phyloP scores from a whole-genome alignment of 35 echinoderm and acorn worm species.

The Antedon bifida region DNA sequence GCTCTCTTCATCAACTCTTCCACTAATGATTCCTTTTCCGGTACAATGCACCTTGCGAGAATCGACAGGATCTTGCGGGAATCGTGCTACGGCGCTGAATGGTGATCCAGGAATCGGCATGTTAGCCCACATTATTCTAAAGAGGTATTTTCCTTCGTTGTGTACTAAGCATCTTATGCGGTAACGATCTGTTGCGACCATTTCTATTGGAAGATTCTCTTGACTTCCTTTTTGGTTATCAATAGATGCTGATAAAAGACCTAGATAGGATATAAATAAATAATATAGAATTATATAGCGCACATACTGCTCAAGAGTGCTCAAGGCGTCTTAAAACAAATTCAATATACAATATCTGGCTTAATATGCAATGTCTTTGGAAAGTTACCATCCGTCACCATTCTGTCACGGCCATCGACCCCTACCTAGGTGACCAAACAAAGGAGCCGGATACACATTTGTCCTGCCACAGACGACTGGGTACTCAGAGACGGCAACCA shows the following conservation, averaged over 20 bases:
- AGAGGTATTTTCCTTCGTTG: constrained; percentile 30
- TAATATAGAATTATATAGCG: too few relatives aligned
- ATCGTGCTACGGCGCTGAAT: constrained; percentile 25
- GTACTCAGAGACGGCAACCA: too few relatives aligned
- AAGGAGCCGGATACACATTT: too few relatives aligned
- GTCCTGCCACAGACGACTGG: too few relatives aligned
- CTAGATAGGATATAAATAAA: not conserved
- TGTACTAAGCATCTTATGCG: not conserved
- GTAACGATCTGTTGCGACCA: not conserved
- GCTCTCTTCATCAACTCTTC: constrained; percentile 31
- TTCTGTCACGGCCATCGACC: too few relatives aligned
- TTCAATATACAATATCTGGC: too few relatives aligned
- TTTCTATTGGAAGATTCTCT: not conserved
- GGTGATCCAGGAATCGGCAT: constrained; percentile 60
- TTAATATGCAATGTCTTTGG: too few relatives aligned
- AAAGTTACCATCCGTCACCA: too few relatives aligned
- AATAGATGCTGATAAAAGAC: not conserved
- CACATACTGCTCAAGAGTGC: too few relatives aligned
- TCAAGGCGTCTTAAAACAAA: too few relatives aligned
- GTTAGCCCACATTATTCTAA: constrained; percentile 31
- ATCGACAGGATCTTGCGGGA: constrained; percentile 49
- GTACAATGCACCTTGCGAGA: constrained; percentile 37
- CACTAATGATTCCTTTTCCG: constrained; percentile 36
- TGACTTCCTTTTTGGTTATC: not conserved
- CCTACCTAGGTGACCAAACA: too few relatives aligned